Evolutionary conservation across 23 tunicate species (phyloP).

Genomic region (Corella eumyota): DNA sequence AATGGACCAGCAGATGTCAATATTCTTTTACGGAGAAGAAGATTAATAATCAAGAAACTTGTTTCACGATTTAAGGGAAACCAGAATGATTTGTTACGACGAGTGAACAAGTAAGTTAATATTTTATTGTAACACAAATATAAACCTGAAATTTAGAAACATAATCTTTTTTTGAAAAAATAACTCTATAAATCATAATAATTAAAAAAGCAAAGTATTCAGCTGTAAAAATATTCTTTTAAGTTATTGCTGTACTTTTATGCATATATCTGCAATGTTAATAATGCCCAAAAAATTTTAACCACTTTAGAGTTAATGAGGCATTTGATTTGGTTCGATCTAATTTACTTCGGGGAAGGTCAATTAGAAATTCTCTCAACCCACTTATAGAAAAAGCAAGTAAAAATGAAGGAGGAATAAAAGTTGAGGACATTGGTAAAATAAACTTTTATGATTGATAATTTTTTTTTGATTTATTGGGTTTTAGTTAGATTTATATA

Average conservation of each 20-base stretch:
- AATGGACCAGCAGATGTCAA: slow-evolving; percentile 9
- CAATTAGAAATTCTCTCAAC: neutral
- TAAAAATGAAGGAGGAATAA: slow-evolving; percentile 23
- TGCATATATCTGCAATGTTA: too few relatives aligned
- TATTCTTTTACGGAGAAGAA: slow-evolving; percentile 21
- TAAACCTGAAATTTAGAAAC: too few relatives aligned
- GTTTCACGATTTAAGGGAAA: slow-evolving; percentile 9
- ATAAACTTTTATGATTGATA: too few relatives aligned
- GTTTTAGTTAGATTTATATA: too few relatives aligned
- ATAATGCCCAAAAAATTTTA: too few relatives aligned
- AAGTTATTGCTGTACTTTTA: too few relatives aligned
- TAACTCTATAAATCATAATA: too few relatives aligned
- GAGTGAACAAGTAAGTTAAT: slow-evolving; percentile 16
- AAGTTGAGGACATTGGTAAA: slow-evolving; percentile 23
- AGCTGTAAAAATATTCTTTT: too few relatives aligned
- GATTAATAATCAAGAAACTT: slow-evolving; percentile 28
- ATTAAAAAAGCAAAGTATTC: too few relatives aligned
- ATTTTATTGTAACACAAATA: neutral
- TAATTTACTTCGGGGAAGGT: slow-evolving; percentile 15
- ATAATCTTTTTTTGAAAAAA: too few relatives aligned
- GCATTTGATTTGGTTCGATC: slow-evolving; percentile 31
- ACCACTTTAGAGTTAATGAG: slow-evolving; percentile 23
- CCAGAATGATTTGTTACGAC: neutral
- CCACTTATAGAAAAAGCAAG: slow-evolving; percentile 15
- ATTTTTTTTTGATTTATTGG: too few relatives aligned